Percentiles rank a stretch among this genome's conserved stretches.
phyloP scores from a whole-genome alignment of 2,888 invertebrate species.

The Ochropleura leucogaster region DNA sequence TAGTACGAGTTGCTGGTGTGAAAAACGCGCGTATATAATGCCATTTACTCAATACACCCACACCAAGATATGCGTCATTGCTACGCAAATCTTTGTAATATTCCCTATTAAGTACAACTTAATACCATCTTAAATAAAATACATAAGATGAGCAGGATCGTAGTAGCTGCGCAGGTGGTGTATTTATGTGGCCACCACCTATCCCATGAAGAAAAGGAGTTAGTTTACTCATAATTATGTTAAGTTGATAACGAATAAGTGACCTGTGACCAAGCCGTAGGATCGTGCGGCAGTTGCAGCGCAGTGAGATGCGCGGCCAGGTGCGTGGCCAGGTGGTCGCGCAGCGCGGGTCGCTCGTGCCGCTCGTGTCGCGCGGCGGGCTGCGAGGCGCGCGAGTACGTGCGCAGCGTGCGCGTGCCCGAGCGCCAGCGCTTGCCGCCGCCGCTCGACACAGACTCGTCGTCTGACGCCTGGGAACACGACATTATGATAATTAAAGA shows the following conservation, averaged over 20 bases:
- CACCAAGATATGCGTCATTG: not conserved
- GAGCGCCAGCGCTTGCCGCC: slow-evolving; percentile 85
- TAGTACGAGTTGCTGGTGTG: too few relatives aligned
- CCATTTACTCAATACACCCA: too few relatives aligned
- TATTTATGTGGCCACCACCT: not conserved
- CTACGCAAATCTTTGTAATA: too few relatives aligned
- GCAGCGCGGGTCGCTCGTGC: slow-evolving; percentile 88
- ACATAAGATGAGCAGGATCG: too few relatives aligned
- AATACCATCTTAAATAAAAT: too few relatives aligned
- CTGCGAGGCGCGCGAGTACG: slow-evolving; percentile 72
- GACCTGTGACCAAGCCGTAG: slow-evolving; percentile 82
- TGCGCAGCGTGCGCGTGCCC: slow-evolving; percentile 76
- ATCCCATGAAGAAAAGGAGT: not conserved
- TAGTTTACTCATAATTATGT: not conserved
- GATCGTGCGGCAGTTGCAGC: slow-evolving; percentile 78
- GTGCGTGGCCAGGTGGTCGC: slow-evolving; percentile 57
- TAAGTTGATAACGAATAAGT: not conserved
- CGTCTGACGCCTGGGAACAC: slow-evolving; percentile 79
- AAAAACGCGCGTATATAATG: too few relatives aligned
- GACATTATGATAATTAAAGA: not conserved
- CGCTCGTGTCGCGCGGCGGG: slow-evolving; percentile 89
- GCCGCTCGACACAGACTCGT: slow-evolving; percentile 83
- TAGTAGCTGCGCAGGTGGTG: not conserved
- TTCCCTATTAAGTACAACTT: too few relatives aligned
- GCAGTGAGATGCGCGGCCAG: slow-evolving; percentile 74